phyloP scores from a whole-genome alignment of 2,888 invertebrate genomes.

The Dicyrtomina minuta region DNA sequence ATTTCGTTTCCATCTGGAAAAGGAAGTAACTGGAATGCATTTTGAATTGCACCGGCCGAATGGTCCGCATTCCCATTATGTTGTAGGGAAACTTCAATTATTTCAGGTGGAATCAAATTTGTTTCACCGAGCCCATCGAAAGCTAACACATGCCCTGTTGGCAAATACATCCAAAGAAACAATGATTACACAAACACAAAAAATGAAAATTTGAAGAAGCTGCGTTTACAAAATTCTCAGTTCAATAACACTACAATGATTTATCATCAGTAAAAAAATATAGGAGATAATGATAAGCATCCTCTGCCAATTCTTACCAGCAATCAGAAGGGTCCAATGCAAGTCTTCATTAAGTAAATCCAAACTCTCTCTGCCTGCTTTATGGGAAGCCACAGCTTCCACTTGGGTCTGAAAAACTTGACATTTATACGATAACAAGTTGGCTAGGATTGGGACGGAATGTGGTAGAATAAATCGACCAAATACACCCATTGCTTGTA shows the following conservation, averaged over 20 bases:
- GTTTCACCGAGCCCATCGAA: slow-evolving; percentile 70
- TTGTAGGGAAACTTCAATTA: slow-evolving; percentile 56
- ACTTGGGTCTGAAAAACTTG: slow-evolving; percentile 47
- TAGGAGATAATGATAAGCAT: neutral
- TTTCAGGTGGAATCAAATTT: slow-evolving; percentile 66
- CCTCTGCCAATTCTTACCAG: slow-evolving; percentile 55
- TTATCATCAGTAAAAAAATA: too few species aligned
- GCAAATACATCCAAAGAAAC: too few species aligned
- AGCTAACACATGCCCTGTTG: slow-evolving; percentile 65
- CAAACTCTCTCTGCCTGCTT: slow-evolving; percentile 57
- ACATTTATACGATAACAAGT: slow-evolving; percentile 59
- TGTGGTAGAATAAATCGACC: slow-evolving; percentile 65
- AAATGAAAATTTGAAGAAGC: neutral
- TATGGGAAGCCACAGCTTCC: slow-evolving; percentile 42
- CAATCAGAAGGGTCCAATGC: slow-evolving; percentile 82
- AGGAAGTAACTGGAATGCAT: slow-evolving; percentile 46
- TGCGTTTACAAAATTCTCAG: neutral
- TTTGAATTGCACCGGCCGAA: slow-evolving; percentile 45
- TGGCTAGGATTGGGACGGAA: slow-evolving; percentile 67
- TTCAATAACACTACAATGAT: too few species aligned
- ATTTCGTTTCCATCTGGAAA: slow-evolving; percentile 38
- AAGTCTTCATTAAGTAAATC: slow-evolving; percentile 79
- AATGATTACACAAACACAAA: too few species aligned
- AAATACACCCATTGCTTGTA: slow-evolving; percentile 69
- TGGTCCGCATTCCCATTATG: slow-evolving; percentile 37